Percentiles rank a stretch among this genome's conserved stretches.
phyloP scores from a whole-genome alignment of 2,888 invertebrate genomes.

The Exephanes ischioxanthus region DNA sequence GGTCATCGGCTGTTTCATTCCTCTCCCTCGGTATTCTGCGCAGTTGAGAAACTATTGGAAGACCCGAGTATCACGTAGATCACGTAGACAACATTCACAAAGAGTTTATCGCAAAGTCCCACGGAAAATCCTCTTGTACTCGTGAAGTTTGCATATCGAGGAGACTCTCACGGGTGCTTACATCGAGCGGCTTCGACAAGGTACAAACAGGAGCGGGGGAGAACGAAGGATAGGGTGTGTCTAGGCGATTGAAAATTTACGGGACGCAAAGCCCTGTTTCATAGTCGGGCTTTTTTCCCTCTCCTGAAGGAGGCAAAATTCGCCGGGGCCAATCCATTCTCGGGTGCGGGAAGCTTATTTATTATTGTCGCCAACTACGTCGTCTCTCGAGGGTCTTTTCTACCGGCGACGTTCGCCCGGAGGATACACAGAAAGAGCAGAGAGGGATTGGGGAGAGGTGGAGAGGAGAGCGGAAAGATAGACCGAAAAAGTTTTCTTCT shows the following conservation, averaged over 20 bases:
- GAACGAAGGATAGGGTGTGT: slow-evolving; percentile 37
- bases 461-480: slow-evolving; percentile 41
- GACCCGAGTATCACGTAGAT: neutral
- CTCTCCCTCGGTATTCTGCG: slow-evolving; percentile 2
- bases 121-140: slow-evolving; percentile 21
- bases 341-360: slow-evolving; percentile 67
- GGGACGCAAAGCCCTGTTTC: slow-evolving; percentile 37
- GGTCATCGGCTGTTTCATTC: neutral
- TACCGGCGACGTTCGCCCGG: slow-evolving; percentile 5
- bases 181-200: slow-evolving; percentile 9
- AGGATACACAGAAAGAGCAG: slow-evolving; percentile 14
- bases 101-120: neutral
- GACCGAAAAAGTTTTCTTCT: slow-evolving; percentile 61
- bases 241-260: slow-evolving; percentile 58
- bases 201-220: neutral
- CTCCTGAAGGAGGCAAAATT: neutral
- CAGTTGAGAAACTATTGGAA: neutral
- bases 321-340: slow-evolving; percentile 32
- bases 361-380: slow-evolving; percentile 69
- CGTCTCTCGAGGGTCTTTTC: slow-evolving; percentile 1
- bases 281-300: slow-evolving; percentile 1
- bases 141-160: slow-evolving; percentile 21
- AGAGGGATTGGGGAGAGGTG: neutral
- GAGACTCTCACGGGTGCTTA: slow-evolving; percentile 19
- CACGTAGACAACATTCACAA: slow-evolving; percentile 32